A percentile compares a stretch with the other conserved stretches of the same genome.
phyloP scores from a whole-genome alignment of 2,888 invertebrate species.

The Leptodirus hochenwartii region DNA sequence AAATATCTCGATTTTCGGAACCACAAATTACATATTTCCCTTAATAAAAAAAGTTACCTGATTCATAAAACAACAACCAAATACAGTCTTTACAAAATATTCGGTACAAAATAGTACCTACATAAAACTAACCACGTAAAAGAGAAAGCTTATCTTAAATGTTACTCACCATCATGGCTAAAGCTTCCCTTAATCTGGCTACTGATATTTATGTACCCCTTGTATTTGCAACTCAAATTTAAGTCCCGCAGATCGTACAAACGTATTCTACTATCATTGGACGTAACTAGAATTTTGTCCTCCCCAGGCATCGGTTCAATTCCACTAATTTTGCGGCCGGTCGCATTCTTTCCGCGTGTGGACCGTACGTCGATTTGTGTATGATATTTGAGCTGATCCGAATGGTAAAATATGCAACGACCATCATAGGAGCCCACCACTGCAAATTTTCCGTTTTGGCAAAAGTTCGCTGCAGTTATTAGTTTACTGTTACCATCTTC shows the following conservation, averaged over 20 bases:
- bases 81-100: no score
- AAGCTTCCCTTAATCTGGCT: constrained; percentile 97
- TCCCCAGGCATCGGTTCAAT: constrained; percentile 94
- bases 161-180: constrained; percentile 91
- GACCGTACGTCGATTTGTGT: constrained; percentile 95
- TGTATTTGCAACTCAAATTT: constrained; percentile 46
- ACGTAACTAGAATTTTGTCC: constrained; percentile 91
- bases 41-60: no score
- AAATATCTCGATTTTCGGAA: constrained; percentile 93
- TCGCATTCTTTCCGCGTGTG: constrained; percentile 86
- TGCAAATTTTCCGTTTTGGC: constrained; percentile 93
- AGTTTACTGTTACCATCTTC: constrained; percentile 87
- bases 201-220: constrained; percentile 72
- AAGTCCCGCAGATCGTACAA: constrained; percentile 90
- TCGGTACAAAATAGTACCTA: no score
- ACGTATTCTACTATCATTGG: constrained; percentile 92
- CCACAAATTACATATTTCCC: constrained; percentile 96
- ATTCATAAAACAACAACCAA: no score
- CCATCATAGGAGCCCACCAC: constrained; percentile 98
- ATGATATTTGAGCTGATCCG: constrained; percentile 95
- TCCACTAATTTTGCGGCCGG: constrained; percentile 89
- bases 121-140: no score
- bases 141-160: no score
- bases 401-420: constrained; percentile 93
- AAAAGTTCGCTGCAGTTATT: constrained; percentile 94